Evolutionary conservation across 2,888 invertebrate species (phyloP), one percentile per base, ranked within the genome.

Genomic region (Lasioglossum zephyrum): DNA sequence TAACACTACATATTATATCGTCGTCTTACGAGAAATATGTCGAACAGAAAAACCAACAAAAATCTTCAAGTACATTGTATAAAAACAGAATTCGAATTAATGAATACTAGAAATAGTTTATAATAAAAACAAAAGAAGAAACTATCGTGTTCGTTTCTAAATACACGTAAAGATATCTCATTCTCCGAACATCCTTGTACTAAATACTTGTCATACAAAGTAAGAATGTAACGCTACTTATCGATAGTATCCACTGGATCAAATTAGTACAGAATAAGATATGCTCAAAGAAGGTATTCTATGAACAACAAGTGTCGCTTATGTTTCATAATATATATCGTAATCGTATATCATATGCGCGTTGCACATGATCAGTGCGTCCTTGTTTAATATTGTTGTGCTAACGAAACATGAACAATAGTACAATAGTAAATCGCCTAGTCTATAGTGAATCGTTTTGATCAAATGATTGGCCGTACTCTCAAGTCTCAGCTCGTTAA

Each of bases 221-320:
- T 76, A 76, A 69, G 49, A 73, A 79, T 73, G 76, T 39, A 81
- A 78, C 73, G 47, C 47, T 75, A 78, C 44, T 73, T 60, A 77
- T 78, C 41, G 73, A 13, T 49, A 81, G 53, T 76, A 69, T 81
- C 60, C 49, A 76, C 18, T 63, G 39, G 49, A 77, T 74, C 66
- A 36, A 86, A 78, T 74, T 76, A 73, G 66, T 76, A 60, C 73
- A 74, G 63, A 77, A 72, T 63, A 78, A 44, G 70, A 84, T 84
- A 84, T 84, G 74, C 72, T 84, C 60, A 84, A 78, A 84, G 78
- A 77, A 84, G 9, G 5, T 82, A 26, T 81, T 73, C 73, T 18
- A 39, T 76, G 73, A 85, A 77, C 76, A 85, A 72, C n/a, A 77
- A 80, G 75, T 78, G 26, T 79, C 16, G 73, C 73, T 82, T 57